These are phyloP conservation scores for Dolichoris vasculosae DNA, from an alignment of 1,140 invertebrate genomes.

Conservation along the genomic window DNA sequence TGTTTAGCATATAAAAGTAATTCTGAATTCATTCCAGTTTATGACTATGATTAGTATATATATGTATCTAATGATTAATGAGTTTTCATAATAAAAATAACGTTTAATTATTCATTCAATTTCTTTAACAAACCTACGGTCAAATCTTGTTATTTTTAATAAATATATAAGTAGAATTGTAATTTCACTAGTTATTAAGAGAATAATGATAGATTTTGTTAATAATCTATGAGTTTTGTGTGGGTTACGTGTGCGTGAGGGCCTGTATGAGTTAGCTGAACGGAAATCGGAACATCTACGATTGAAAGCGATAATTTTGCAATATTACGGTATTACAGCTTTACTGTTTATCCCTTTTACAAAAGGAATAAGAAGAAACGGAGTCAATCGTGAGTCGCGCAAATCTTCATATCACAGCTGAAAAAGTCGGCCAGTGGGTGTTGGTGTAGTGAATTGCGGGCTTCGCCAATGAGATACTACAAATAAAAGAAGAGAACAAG, in stretches of 20 bases:
- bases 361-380: conserved; percentile 18
- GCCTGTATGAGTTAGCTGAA: not conserved
- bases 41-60: no score
- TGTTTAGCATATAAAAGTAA: no score
- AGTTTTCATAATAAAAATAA: no score
- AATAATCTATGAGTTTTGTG: not conserved
- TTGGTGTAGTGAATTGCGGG: conserved; percentile 46
- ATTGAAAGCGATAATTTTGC: not conserved
- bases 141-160: no score
- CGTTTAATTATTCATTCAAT: no score
- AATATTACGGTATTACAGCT: not conserved
- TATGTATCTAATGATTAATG: no score
- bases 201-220: not conserved
- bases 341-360: not conserved
- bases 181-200: no score
- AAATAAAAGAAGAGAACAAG: not conserved
- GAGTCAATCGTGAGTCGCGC: not conserved
- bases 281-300: not conserved
- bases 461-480: not conserved
- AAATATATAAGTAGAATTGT: no score
- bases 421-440: conserved; percentile 27
- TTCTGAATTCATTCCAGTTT: no score
- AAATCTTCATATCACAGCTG: not conserved
- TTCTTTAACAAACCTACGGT: no score
- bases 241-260: not conserved